These are phyloP conservation scores for Phortica variegata DNA, from an alignment of 1,140 invertebrate species.

Conservation along the genomic window DNA sequence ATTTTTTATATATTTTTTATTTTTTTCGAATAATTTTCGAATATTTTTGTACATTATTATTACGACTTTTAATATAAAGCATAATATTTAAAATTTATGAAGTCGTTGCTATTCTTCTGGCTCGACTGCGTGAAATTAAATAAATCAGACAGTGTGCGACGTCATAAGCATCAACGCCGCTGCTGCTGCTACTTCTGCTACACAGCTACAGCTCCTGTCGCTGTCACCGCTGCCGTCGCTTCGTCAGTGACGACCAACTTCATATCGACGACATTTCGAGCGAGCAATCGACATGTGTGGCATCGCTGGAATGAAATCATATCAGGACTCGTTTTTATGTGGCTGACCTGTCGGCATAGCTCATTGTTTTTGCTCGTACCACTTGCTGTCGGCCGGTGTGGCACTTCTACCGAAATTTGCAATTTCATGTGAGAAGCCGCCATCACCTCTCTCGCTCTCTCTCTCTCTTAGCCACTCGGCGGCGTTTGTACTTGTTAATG, in stretches of 20 bases:
- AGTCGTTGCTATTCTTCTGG: too few species aligned
- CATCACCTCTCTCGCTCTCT: too few species aligned
- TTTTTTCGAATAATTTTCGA: slow-evolving; percentile 50
- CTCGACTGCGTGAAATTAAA: slow-evolving; percentile 35
- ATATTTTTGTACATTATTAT: slow-evolving; percentile 48
- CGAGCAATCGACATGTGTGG: slow-evolving; percentile 51
- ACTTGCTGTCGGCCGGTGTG: background rate
- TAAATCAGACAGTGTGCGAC: slow-evolving; percentile 47
- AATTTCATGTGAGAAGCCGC: background rate
- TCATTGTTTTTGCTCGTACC: slow-evolving; percentile 31
- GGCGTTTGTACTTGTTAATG: slow-evolving; percentile 54
- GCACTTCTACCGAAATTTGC: slow-evolving; percentile 4
- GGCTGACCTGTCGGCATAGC: slow-evolving; percentile 17
- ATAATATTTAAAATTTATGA: too few species aligned
- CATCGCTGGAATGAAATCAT: slow-evolving; percentile 33
- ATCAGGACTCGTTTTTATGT: slow-evolving; percentile 7
- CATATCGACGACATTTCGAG: slow-evolving; percentile 23
- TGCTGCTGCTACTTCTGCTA: background rate
- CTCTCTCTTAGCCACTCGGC: slow-evolving; percentile 26
- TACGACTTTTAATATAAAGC: too few species aligned
- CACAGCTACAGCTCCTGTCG: slow-evolving; percentile 13
- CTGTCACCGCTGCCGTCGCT: background rate
- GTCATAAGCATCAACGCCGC: slow-evolving; percentile 21
- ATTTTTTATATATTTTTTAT: slow-evolving; percentile 44
- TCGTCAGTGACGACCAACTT: background rate